phyloP scores from a whole-genome alignment of 2,888 invertebrate species.

The Cataglyphis albicans region DNA sequence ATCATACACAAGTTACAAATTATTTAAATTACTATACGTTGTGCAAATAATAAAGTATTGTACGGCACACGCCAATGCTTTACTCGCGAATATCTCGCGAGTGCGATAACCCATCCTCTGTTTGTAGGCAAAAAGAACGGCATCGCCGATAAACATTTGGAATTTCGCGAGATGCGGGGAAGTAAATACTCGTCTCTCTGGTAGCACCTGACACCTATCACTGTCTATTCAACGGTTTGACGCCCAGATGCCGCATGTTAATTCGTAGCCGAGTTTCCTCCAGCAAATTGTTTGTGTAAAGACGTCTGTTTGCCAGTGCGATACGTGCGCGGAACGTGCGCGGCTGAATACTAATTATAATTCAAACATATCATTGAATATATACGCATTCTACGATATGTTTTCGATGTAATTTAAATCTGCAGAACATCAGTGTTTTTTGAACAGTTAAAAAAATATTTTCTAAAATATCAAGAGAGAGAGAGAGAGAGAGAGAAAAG shows the following conservation, averaged over 20 bases:
- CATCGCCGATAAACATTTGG: constrained; percentile 48
- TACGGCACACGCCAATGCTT: neutral
- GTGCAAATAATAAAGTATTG: neutral
- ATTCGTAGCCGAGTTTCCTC: constrained; percentile 49
- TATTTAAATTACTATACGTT: neutral
- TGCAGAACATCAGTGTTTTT: neutral
- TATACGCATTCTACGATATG: neutral
- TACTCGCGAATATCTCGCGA: neutral
- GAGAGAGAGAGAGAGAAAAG: neutral
- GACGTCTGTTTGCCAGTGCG: constrained; percentile 35
- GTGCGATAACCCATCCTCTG: constrained; percentile 38
- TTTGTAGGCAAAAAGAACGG: constrained; percentile 45
- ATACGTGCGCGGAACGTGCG: neutral
- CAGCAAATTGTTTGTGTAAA: constrained; percentile 48
- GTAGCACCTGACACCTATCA: constrained; percentile 54
- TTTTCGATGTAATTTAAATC: neutral
- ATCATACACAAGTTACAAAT: neutral
- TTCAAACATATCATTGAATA: constrained; percentile 31
- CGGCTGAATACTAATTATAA: constrained; percentile 31
- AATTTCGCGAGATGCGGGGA: constrained; percentile 41
- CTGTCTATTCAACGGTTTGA: constrained; percentile 55
- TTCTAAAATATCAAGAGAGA: neutral
- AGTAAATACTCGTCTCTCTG: constrained; percentile 44
- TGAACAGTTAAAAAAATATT: neutral
- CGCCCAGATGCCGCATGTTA: constrained; percentile 50